Conservation (phyloP, 1,140 invertebrate species). For the Telenomus remus region DNA sequence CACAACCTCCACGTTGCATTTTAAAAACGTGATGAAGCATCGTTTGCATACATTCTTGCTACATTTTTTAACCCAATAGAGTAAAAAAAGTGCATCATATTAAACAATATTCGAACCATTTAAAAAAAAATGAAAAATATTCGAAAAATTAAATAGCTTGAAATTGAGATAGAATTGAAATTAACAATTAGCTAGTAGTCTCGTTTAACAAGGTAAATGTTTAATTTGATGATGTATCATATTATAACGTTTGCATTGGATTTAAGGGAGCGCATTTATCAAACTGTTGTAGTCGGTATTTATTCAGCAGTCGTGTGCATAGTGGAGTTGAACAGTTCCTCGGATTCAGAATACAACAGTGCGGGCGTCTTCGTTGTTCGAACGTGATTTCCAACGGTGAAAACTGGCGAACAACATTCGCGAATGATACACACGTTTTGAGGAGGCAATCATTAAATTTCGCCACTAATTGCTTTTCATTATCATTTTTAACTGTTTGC, state of each 20-base stretch:
- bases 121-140: no score
- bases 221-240: conserved; percentile 18
- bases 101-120: neutral
- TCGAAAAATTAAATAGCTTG: neutral
- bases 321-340: neutral
- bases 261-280: conserved; percentile 13
- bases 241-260: conserved; percentile 13
- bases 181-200: no score
- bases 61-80: no score
- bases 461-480: conserved; percentile 20
- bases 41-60: neutral
- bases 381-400: conserved; percentile 8
- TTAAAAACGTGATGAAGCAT: neutral
- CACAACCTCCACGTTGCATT: neutral
- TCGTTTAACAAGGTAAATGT: conserved; percentile 10
- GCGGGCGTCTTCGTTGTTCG: conserved; percentile 1
- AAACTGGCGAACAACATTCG: conserved; percentile 2
- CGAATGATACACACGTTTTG: conserved; percentile 7
- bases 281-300: conserved; percentile 9
- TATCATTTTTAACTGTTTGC: conserved; percentile 32
- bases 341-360: neutral
- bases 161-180: no score
- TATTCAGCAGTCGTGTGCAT: conserved; percentile 1
- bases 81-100: conserved; percentile 2
- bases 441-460: conserved; percentile 18